Evolutionary conservation across 2,888 invertebrate species (phyloP).

Genomic region (Callosobruchus maculatus): DNA sequence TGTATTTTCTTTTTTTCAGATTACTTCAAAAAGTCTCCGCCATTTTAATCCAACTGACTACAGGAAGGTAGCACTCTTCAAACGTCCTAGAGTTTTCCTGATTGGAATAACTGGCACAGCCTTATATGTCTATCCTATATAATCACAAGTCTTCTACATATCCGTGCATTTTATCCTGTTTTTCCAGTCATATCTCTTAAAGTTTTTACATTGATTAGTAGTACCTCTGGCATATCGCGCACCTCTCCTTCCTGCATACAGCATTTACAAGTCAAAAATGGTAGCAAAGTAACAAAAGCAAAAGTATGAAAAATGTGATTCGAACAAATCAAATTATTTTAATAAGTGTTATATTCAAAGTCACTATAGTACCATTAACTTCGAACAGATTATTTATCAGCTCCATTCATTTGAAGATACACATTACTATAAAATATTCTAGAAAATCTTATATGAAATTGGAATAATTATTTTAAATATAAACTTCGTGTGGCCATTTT

Average conservation of each 20-base stretch:
- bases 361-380: neutral
- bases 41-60: neutral
- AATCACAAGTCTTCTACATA: slow-evolving; percentile 9
- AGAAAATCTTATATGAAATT: no score
- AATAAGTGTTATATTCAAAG: neutral
- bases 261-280: neutral
- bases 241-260: neutral
- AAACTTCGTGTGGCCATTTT: no score
- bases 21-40: neutral
- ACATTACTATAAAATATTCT: no score
- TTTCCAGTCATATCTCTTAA: neutral
- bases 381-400: neutral
- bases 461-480: no score
- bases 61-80: neutral
- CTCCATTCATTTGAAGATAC: neutral
- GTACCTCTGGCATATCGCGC: neutral
- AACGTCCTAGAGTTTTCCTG: neutral
- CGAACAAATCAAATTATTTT: neutral
- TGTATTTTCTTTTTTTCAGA: neutral
- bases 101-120: neutral
- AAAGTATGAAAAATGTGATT: neutral
- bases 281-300: neutral
- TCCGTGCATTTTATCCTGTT: slow-evolving; percentile 1
- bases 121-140: neutral
- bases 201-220: neutral